A percentile compares a stretch with the other conserved stretches of the same genome.
Evolutionary conservation across 2,797 vertebrate species (phyloP).

Genomic region (Sciaenops ocellatus): DNA sequence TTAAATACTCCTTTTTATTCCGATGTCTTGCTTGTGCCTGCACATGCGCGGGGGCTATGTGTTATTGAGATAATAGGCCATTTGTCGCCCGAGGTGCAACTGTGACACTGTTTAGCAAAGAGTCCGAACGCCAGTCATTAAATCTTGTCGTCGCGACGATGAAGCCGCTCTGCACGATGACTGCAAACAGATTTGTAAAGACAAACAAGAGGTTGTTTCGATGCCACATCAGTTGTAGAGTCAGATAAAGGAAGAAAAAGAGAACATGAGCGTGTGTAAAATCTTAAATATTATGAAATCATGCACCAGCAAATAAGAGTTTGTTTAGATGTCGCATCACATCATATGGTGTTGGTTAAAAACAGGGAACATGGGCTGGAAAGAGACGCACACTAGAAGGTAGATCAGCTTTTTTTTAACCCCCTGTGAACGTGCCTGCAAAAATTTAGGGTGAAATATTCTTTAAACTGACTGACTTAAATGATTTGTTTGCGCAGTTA

Average conservation of each 20-base stretch:
- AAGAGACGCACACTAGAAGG: too few species aligned
- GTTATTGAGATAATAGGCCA: slow-evolving; percentile 71
- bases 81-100: slow-evolving; percentile 67
- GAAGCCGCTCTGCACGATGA: neutral
- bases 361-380: too few species aligned
- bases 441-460: neutral
- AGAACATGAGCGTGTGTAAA: neutral
- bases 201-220: neutral
- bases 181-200: neutral
- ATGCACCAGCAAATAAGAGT: too few species aligned
- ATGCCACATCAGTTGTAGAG: neutral
- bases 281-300: too few species aligned
- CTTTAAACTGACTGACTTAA: neutral
- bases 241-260: neutral
- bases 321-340: too few species aligned
- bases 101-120: slow-evolving; percentile 73
- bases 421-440: neutral
- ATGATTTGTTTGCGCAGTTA: slow-evolving; percentile 11
- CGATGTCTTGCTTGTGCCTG: slow-evolving; percentile 13
- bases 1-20: slow-evolving; percentile 62
- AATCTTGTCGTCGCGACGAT: slow-evolving; percentile 15
- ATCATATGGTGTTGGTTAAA: too few species aligned
- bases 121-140: slow-evolving; percentile 33
- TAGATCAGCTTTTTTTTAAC: neutral
- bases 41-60: neutral